phyloP scores from a whole-genome alignment of 1,140 invertebrate genomes.

The Stegodyphus mimosarum region DNA sequence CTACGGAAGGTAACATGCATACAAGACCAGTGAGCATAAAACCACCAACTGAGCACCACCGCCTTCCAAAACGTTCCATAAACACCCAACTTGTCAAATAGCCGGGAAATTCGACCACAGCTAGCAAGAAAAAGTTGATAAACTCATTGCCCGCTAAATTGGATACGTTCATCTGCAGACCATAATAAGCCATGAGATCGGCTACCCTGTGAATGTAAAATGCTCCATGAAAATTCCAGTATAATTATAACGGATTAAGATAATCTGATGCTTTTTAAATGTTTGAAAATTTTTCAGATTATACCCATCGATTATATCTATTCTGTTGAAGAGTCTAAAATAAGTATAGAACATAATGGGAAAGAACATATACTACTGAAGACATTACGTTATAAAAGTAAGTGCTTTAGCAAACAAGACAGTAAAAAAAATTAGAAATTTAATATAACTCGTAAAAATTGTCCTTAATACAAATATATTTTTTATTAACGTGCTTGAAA shows the following conservation, averaged over 20 bases:
- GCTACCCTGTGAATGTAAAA: conserved; percentile 24
- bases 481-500: too few species aligned
- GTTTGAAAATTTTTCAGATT: neutral
- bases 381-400: too few species aligned
- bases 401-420: too few species aligned
- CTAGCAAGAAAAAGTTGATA: conserved; percentile 76
- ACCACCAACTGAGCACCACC: conserved; percentile 65
- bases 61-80: conserved; percentile 64
- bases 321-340: too few species aligned
- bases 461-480: too few species aligned
- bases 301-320: too few species aligned
- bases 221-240: neutral
- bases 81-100: conserved; percentile 62
- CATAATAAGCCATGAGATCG: conserved; percentile 65
- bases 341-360: too few species aligned
- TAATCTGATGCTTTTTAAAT: neutral
- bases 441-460: too few species aligned
- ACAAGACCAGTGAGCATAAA: conserved; percentile 65
- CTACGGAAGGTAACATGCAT: conserved; percentile 64
- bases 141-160: conserved; percentile 70
- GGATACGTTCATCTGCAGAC: conserved; percentile 63
- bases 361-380: too few species aligned
- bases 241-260: too few species aligned
- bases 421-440: too few species aligned
- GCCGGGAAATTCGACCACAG: conserved; percentile 62